These are phyloP conservation scores for Gallinago paraguaiae DNA, from an alignment of 2,113 vertebrate genomes.

Conservation along the genomic window DNA sequence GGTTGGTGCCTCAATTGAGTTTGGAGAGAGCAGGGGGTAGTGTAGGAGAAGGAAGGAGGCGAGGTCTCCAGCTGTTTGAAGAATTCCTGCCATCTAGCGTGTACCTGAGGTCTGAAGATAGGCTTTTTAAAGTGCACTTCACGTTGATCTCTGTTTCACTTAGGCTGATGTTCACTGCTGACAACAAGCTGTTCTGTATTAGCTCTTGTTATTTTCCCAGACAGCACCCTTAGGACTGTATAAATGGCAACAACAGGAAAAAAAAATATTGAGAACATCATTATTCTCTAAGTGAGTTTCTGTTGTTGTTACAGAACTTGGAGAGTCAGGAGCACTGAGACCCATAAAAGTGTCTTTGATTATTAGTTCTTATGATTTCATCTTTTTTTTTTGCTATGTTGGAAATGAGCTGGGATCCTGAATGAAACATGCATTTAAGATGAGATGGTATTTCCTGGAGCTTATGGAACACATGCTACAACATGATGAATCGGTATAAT, in stretches of 20 bases:
- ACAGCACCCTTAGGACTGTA: slow-evolving; percentile 39
- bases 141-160: slow-evolving; percentile 43
- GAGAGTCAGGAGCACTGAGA: slow-evolving; percentile 15
- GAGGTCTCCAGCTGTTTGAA: slow-evolving; percentile 14
- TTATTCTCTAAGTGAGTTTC: slow-evolving; percentile 37
- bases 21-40: not conserved
- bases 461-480: not conserved
- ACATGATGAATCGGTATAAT: not conserved
- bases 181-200: slow-evolving; percentile 29
- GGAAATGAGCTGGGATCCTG: not conserved
- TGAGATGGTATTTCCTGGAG: not conserved
- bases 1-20: not conserved
- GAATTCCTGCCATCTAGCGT: slow-evolving; percentile 6
- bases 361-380: slow-evolving; percentile 42
- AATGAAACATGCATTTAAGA: not conserved
- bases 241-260: slow-evolving; percentile 11
- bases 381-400: not conserved
- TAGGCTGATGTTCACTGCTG: not conserved
- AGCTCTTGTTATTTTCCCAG: slow-evolving; percentile 47
- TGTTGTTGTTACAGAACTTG: slow-evolving; percentile 37
- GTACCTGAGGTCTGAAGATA: not conserved
- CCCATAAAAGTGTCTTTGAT: slow-evolving; percentile 49
- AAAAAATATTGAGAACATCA: slow-evolving; percentile 9
- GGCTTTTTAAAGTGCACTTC: slow-evolving; percentile 26
- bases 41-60: not conserved